Conservation (phyloP, 2,888 invertebrate genomes). For the Heliothis peltigera region DNA sequence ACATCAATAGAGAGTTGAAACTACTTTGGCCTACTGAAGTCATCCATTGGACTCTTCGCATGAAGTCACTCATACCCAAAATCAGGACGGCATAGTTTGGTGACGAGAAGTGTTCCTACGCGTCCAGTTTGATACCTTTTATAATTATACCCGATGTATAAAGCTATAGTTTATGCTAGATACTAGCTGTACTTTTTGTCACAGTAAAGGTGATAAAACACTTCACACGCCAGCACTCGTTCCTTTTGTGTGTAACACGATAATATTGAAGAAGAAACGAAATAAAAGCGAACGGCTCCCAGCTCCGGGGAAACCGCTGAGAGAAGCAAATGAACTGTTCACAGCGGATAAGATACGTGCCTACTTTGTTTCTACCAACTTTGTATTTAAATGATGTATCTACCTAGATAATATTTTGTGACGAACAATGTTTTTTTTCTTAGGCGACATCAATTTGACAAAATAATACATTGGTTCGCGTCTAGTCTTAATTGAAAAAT, state of each 20-base stretch:
- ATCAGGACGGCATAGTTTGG: no score
- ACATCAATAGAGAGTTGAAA: no score
- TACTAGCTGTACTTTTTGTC: background rate
- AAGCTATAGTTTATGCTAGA: background rate
- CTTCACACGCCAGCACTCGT: background rate
- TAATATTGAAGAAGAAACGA: slow-evolving; percentile 18
- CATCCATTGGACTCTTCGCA: no score
- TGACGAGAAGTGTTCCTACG: no score
- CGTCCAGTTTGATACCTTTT: no score
- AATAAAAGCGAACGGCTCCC: slow-evolving; percentile 23
- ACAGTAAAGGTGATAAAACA: background rate
- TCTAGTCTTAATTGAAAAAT: no score
- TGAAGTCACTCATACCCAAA: no score
- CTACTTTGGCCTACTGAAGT: no score
- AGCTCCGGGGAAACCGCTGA: slow-evolving; percentile 23
- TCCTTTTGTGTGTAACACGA: slow-evolving; percentile 8
- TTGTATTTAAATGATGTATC: background rate
- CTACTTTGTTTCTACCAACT: slow-evolving; percentile 1
- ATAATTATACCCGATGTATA: background rate
- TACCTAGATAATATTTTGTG: background rate
- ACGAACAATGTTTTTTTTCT: no score
- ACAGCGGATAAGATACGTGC: slow-evolving; percentile 26
- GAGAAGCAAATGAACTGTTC: slow-evolving; percentile 44
- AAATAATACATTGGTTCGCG: no score
- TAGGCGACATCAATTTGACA: no score